These are phyloP conservation scores for Sericinus montela DNA, from an alignment of 2,888 invertebrate species.

Conservation along the genomic window DNA sequence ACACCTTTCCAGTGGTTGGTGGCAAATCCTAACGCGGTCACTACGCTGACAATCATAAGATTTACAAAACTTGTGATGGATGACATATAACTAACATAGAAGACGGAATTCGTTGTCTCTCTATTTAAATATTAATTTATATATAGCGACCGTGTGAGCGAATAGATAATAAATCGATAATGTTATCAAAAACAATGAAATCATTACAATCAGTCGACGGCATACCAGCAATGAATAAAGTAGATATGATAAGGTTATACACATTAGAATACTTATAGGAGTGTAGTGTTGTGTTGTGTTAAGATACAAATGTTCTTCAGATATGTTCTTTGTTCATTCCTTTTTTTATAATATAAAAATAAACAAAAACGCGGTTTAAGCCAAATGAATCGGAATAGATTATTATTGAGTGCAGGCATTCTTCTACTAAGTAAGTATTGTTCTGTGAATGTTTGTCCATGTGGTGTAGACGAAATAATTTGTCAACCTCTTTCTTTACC, in stretches of 20 bases:
- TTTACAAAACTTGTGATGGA: too few relatives aligned
- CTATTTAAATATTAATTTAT: conserved; percentile 11
- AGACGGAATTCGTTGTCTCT: neutral
- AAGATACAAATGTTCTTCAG: neutral
- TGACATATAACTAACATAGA: too few relatives aligned
- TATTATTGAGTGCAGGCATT: conserved; percentile 4
- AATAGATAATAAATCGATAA: conserved; percentile 13
- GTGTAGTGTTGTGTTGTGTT: conserved; percentile 4
- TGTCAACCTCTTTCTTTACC: too few relatives aligned
- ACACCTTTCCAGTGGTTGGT: too few relatives aligned
- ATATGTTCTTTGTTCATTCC: conserved; percentile 1
- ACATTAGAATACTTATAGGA: conserved; percentile 11
- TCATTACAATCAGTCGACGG: conserved; percentile 41
- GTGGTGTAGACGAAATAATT: too few relatives aligned
- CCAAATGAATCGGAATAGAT: conserved; percentile 13
- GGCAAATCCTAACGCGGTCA: too few relatives aligned
- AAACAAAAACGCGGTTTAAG: neutral
- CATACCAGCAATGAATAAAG: conserved; percentile 35
- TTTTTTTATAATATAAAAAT: neutral
- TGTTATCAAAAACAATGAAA: conserved; percentile 31
- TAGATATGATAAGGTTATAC: conserved; percentile 17
- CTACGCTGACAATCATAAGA: too few relatives aligned
- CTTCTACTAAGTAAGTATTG: conserved; percentile 10
- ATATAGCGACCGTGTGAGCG: conserved; percentile 4
- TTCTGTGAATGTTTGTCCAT: too few relatives aligned